Evolutionary conservation across 1,140 invertebrate species (phyloP).

Genomic region (Psix sp.): DNA sequence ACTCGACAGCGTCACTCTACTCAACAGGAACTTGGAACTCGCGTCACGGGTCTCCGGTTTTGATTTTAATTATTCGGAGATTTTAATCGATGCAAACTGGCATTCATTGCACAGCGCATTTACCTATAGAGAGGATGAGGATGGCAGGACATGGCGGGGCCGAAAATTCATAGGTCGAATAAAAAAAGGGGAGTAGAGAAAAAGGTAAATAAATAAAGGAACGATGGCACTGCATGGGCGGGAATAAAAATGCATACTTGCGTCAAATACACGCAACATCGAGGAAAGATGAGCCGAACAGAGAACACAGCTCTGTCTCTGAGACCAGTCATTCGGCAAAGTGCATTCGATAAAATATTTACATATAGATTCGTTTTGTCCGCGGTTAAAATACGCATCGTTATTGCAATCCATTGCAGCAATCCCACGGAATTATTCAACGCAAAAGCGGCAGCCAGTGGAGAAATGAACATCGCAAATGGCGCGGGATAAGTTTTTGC

Average conservation of each 20-base stretch:
- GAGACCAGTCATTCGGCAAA: constrained; percentile 48
- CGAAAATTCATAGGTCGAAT: constrained; percentile 30
- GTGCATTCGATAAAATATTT: constrained; percentile 65
- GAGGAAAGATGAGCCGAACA: constrained; percentile 45
- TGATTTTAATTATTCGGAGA: constrained; percentile 53
- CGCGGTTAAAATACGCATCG: constrained; percentile 60
- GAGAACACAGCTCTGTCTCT: constrained; percentile 38
- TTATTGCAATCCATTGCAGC: constrained; percentile 59
- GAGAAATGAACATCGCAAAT: constrained; percentile 51
- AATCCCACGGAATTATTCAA: constrained; percentile 61
- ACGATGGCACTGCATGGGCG: constrained; percentile 3
- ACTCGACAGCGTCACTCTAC: constrained; percentile 15
- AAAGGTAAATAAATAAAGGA: constrained; percentile 6
- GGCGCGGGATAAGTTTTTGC: constrained; percentile 60
- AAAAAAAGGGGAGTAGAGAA: constrained; percentile 18
- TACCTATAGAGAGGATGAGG: constrained; percentile 9
- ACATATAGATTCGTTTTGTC: constrained; percentile 66
- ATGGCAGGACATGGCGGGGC: not conserved
- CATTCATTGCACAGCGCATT: constrained; percentile 29
- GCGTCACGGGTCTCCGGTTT: constrained; percentile 24
- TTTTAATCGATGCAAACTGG: constrained; percentile 55
- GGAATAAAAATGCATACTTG: constrained; percentile 49
- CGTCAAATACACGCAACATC: constrained; percentile 39
- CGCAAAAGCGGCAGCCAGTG: constrained; percentile 33
- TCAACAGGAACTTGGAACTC: constrained; percentile 29